These are phyloP conservation scores for Triplophysa yarkandensis DNA, from an alignment of 2,797 vertebrate species.

Conservation along the genomic window DNA sequence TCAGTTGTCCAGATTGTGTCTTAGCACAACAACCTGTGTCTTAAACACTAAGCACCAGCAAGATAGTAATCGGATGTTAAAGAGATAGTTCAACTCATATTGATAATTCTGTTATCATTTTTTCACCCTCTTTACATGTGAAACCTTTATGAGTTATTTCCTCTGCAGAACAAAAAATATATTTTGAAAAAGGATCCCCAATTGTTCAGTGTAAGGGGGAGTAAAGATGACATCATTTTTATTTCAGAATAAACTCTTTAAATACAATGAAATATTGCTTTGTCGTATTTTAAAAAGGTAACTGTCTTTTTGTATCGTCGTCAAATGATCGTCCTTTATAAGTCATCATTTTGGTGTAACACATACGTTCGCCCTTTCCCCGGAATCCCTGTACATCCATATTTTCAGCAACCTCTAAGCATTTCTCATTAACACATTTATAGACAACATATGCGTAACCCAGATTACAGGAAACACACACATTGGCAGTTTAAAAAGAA, in stretches of 20 bases:
- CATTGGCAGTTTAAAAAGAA: constrained; percentile 5
- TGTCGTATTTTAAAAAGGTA: not conserved
- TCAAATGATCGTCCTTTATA: not conserved
- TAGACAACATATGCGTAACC: constrained; percentile 8
- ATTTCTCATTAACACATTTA: constrained; percentile 27
- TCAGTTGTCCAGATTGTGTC: not conserved
- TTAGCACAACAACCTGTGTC: not conserved
- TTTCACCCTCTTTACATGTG: too few relatives aligned
- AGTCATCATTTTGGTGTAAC: not conserved
- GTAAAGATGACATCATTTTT: too few relatives aligned
- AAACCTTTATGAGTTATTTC: too few relatives aligned
- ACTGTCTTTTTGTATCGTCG: too few relatives aligned
- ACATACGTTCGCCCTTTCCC: not conserved
- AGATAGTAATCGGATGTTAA: not conserved
- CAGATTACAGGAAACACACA: not conserved
- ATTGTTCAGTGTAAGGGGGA: too few relatives aligned
- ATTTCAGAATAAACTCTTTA: too few relatives aligned
- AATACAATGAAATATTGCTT: not conserved
- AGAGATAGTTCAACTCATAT: too few relatives aligned
- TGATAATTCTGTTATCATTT: too few relatives aligned
- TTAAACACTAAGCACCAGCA: not conserved
- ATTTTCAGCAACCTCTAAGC: not conserved
- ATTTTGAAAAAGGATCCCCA: too few relatives aligned
- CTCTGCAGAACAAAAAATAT: too few relatives aligned
- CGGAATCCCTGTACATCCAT: not conserved